A percentile compares a stretch with the other conserved stretches of the same genome.
Conservation (phyloP, 2,888 invertebrate species). For the Tolmerus cingulatus region DNA sequence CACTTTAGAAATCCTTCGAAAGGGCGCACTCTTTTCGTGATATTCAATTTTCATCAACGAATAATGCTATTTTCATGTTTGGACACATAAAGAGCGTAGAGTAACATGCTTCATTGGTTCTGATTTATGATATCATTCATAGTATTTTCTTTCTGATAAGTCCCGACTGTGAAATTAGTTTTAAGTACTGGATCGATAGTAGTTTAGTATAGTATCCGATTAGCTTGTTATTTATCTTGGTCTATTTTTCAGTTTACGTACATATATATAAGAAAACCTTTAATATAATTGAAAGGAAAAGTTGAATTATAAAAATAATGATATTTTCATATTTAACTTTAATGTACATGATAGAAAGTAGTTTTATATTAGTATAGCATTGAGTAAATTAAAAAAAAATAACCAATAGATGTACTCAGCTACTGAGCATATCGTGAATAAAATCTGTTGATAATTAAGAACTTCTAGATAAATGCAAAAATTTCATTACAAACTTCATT, state of each 20-base stretch:
- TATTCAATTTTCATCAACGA: neutral
- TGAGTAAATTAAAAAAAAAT: no score
- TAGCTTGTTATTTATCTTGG: neutral
- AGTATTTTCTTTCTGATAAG: neutral
- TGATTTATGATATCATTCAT: neutral
- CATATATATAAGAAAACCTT: no score
- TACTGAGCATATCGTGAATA: no score
- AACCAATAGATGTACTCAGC: no score
- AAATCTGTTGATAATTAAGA: no score
- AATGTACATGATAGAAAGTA: no score
- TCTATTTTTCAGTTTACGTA: neutral
- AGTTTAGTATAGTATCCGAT: neutral
- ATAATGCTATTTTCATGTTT: neutral
- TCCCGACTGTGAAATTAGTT: neutral
- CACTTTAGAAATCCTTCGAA: neutral
- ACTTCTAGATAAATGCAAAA: no score
- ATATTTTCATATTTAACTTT: no score
- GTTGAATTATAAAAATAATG: no score
- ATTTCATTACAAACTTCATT: no score
- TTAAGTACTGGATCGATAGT: neutral
- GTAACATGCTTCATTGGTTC: neutral
- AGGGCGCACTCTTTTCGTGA: neutral
- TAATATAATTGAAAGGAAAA: no score
- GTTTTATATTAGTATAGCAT: no score
- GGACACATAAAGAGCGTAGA: neutral